Evolutionary conservation across 2,797 vertebrate genomes (phyloP).

Genomic region (Balearica regulorum): DNA sequence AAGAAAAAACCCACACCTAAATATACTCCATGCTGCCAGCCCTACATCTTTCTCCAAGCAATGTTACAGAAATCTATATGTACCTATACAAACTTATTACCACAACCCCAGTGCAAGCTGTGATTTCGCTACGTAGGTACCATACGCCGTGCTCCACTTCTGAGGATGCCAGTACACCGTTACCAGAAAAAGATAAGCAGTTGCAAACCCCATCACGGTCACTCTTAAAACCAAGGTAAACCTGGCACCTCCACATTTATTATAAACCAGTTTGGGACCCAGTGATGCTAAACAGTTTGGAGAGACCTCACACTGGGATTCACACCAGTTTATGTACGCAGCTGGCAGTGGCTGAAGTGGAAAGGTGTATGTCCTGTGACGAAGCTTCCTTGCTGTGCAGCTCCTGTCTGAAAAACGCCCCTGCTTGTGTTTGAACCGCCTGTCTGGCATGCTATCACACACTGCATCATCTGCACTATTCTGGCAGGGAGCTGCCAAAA

Average conservation of each 20-base stretch:
- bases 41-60: neutral
- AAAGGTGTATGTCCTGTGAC: neutral
- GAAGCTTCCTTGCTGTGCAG: neutral
- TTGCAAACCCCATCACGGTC: neutral
- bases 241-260: neutral
- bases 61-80: neutral
- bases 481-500: neutral
- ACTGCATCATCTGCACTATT: neutral
- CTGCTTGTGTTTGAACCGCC: neutral
- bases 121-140: rapidly evolving
- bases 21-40: neutral
- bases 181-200: neutral
- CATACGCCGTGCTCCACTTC: neutral
- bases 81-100: neutral
- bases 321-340: neutral
- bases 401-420: neutral
- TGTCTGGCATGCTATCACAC: neutral
- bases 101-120: neutral
- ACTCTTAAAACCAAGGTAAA: neutral
- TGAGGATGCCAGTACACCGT: neutral
- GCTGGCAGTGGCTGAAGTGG: neutral
- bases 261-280: neutral
- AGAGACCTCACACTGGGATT: neutral
- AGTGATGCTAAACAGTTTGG: neutral
- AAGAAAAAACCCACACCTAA: neutral